Evolutionary conservation across 2,888 invertebrate species (phyloP).

Genomic region (Ryuthela nishihirai): DNA sequence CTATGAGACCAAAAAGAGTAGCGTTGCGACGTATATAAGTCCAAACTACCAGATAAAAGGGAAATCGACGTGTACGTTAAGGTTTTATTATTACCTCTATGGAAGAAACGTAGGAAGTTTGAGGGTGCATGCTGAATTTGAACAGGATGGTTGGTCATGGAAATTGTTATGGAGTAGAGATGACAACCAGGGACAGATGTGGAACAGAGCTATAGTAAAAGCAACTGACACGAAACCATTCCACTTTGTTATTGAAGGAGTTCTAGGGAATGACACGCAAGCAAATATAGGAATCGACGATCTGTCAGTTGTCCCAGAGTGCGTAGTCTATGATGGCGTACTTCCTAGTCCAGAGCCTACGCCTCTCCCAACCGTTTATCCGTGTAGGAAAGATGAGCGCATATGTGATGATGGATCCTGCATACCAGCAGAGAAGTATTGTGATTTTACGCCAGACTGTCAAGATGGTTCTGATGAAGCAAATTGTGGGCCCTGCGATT

Average conservation of each 20-base stretch:
- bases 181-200: slow-evolving; percentile 26
- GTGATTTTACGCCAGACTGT: slow-evolving; percentile 37
- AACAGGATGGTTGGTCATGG: slow-evolving; percentile 24
- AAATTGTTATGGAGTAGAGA: slow-evolving; percentile 6
- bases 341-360: slow-evolving; percentile 27
- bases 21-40: slow-evolving; percentile 20
- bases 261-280: slow-evolving; percentile 5
- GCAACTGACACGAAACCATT: slow-evolving; percentile 10
- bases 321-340: slow-evolving; percentile 5
- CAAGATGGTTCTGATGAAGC: slow-evolving; percentile 36
- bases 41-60: slow-evolving; percentile 13
- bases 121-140: slow-evolving; percentile 27
- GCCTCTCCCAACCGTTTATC: slow-evolving; percentile 12
- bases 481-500: slow-evolving; percentile 35
- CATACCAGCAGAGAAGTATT: slow-evolving; percentile 19
- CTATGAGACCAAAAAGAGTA: slow-evolving; percentile 1
- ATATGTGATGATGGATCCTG: slow-evolving; percentile 21
- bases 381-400: slow-evolving; percentile 17
- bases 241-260: slow-evolving; percentile 34
- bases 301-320: slow-evolving; percentile 28
- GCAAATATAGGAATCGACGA: slow-evolving; percentile 37
- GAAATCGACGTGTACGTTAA: slow-evolving; percentile 9
- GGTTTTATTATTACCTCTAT: slow-evolving; percentile 35
- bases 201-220: slow-evolving; percentile 19
- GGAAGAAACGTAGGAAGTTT: slow-evolving; percentile 6